These are phyloP conservation scores for Diacarnus erythraeanus DNA, from an alignment of 37 sponge, comb jelly and placozoan species.

Conservation along the genomic window DNA sequence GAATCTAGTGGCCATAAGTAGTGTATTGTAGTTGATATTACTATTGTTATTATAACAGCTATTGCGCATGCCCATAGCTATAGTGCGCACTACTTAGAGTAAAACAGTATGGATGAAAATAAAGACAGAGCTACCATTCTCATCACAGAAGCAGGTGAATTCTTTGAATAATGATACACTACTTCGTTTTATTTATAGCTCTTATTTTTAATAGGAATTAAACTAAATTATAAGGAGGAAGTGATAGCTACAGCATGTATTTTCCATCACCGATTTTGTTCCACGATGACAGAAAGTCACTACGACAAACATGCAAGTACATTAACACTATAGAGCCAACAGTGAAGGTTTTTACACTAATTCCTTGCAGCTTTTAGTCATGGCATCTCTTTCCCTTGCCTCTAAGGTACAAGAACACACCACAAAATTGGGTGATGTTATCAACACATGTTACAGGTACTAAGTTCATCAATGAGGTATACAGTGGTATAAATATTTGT, in stretches of 20 bases:
- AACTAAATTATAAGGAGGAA: conserved; percentile 45
- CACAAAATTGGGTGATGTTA: conserved; percentile 73
- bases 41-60: not conserved
- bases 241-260: conserved; percentile 52
- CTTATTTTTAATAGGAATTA: conserved; percentile 32
- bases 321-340: not conserved
- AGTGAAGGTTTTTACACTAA: not conserved
- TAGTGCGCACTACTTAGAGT: not conserved
- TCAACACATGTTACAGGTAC: conserved; percentile 72
- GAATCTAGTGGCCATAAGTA: conserved; percentile 12
- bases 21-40: not conserved
- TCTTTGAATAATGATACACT: too few species aligned
- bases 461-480: not conserved
- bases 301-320: conserved; percentile 31
- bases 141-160: conserved; percentile 28
- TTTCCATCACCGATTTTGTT: conserved; percentile 52
- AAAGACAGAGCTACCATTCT: not conserved
- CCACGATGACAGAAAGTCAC: conserved; percentile 11
- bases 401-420: conserved; percentile 60
- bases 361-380: conserved; percentile 67
- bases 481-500: not conserved
- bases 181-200: too few species aligned
- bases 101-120: not conserved
- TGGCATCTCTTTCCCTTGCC: conserved; percentile 73
- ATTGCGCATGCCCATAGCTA: not conserved